phyloP scores from a whole-genome alignment of 2,113 vertebrate genomes.

The Ornithorhynchus anatinus region DNA sequence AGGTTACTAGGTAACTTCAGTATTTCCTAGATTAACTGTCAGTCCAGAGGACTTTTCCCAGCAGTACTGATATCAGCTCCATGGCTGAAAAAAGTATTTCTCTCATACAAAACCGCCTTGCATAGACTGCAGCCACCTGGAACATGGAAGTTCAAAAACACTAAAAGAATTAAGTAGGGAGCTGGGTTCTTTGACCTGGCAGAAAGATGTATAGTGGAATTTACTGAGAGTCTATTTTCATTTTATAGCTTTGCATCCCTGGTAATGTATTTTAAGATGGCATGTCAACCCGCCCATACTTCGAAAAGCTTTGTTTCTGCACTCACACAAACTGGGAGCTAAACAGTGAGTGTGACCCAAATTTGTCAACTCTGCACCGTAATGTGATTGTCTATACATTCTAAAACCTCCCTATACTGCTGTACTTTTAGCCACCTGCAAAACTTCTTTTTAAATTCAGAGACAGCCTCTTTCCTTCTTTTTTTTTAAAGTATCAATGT shows the following conservation, averaged over 20 bases:
- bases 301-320: slow-evolving; percentile 53
- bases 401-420: neutral
- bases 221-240: slow-evolving; percentile 45
- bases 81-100: too few species aligned
- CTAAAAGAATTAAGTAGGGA: neutral
- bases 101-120: too few species aligned
- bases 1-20: too few species aligned
- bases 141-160: too few species aligned
- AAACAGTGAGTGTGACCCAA: slow-evolving; percentile 57
- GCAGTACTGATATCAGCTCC: too few species aligned
- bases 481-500: too few species aligned
- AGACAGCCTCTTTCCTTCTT: neutral
- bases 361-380: slow-evolving; percentile 31
- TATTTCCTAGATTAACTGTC: too few species aligned
- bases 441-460: slow-evolving; percentile 7
- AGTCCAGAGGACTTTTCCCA: too few species aligned
- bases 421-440: slow-evolving; percentile 1
- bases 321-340: slow-evolving; percentile 48
- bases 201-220: neutral
- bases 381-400: slow-evolving; percentile 36
- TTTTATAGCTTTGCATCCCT: slow-evolving; percentile 44
- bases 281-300: slow-evolving; percentile 39
- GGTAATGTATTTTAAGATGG: slow-evolving; percentile 50
- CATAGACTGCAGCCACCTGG: too few species aligned
- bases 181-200: neutral